These are phyloP conservation scores for Cephus runcator DNA, from an alignment of 2,888 invertebrate species.

Conservation along the genomic window DNA sequence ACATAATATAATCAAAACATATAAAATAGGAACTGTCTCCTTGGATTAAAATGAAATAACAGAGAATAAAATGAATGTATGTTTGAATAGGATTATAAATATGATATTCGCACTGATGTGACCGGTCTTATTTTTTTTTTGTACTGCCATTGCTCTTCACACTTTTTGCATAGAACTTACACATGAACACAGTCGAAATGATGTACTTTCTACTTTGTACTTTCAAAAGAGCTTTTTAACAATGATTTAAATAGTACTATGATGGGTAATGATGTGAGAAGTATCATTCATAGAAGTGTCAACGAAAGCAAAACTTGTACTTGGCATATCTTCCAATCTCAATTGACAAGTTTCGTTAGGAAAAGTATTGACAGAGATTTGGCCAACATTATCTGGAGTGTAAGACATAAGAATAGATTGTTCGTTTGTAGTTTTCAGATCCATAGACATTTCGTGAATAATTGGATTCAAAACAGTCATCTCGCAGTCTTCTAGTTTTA, in stretches of 20 bases:
- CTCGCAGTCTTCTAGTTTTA: neutral
- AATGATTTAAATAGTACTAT: neutral
- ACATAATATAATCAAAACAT: neutral
- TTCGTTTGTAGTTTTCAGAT: neutral
- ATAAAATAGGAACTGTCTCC: neutral
- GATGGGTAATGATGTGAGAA: neutral
- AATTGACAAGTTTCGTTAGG: neutral
- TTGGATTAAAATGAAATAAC: neutral
- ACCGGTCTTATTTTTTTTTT: neutral
- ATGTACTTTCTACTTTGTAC: constrained; percentile 6
- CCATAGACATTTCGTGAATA: neutral
- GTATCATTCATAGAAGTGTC: neutral
- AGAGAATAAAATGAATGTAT: neutral
- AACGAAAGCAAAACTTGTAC: neutral
- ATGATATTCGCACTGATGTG: neutral
- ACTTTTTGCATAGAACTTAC: constrained; percentile 1
- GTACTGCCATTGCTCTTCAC: neutral
- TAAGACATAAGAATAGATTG: neutral
- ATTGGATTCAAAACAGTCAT: neutral
- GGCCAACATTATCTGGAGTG: neutral
- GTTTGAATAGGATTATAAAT: neutral
- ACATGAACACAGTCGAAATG: neutral
- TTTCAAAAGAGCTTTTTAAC: neutral
- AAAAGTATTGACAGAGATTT: neutral
- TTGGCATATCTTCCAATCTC: neutral